phyloP scores from a whole-genome alignment of 2,888 invertebrate genomes.

The Diaperis boleti region DNA sequence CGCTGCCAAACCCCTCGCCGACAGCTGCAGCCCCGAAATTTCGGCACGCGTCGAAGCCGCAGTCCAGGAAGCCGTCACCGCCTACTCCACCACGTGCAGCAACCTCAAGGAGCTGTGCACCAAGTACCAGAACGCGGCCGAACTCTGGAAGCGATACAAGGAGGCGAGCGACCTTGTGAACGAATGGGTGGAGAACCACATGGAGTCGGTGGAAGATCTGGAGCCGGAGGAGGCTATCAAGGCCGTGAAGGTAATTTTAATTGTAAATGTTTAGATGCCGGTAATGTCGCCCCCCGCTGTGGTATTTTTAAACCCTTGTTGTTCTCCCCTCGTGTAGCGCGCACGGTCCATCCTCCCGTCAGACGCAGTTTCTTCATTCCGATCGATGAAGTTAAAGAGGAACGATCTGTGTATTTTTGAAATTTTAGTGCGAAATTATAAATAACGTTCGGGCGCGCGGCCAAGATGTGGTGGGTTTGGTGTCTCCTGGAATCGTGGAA shows the following conservation, averaged over 20 bases:
- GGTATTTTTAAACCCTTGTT: slow-evolving; percentile 27
- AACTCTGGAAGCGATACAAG: slow-evolving; percentile 84
- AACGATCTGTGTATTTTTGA: slow-evolving; percentile 26
- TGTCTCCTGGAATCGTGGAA: background rate
- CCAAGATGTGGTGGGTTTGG: slow-evolving; percentile 16
- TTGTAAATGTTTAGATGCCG: background rate
- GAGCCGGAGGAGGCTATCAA: slow-evolving; percentile 79
- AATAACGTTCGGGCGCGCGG: slow-evolving; percentile 18
- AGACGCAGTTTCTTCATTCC: slow-evolving; percentile 25
- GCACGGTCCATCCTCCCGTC: slow-evolving; percentile 10
- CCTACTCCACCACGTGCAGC: slow-evolving; percentile 84
- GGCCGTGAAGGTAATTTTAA: slow-evolving; percentile 77
- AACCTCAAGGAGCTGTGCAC: slow-evolving; percentile 81
- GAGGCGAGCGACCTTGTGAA: slow-evolving; percentile 83
- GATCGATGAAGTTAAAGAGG: slow-evolving; percentile 9
- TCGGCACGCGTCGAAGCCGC: slow-evolving; percentile 80
- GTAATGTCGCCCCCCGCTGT: background rate
- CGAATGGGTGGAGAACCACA: slow-evolving; percentile 81
- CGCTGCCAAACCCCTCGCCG: slow-evolving; percentile 79
- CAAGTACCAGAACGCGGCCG: slow-evolving; percentile 84
- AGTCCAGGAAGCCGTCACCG: slow-evolving; percentile 82
- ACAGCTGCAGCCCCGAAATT: slow-evolving; percentile 77
- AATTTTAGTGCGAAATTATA: slow-evolving; percentile 37
- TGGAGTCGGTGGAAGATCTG: slow-evolving; percentile 78
- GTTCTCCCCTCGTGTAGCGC: slow-evolving; percentile 20